A percentile compares a stretch with the other conserved stretches of the same genome.
These are phyloP conservation scores for Crocallis elinguaria DNA, from an alignment of 2,888 invertebrate species.

Conservation along the genomic window DNA sequence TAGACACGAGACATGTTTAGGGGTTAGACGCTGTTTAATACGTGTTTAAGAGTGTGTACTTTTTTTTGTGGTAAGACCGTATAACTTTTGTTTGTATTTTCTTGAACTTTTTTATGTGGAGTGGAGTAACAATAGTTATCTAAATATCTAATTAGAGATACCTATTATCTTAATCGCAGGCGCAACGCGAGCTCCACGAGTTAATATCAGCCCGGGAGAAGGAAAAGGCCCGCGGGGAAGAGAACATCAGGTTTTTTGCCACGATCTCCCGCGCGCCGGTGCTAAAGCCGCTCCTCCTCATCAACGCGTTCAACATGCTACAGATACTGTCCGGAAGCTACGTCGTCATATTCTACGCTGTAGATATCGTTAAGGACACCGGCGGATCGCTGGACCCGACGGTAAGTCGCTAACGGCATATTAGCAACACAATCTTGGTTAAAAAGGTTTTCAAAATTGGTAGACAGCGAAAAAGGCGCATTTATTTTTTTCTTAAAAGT, in stretches of 20 bases:
- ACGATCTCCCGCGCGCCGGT: conserved; percentile 85
- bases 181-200: conserved; percentile 86
- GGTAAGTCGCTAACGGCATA: conserved; percentile 47
- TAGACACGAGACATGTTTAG: no score
- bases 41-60: no score
- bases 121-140: background rate
- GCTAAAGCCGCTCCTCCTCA: conserved; percentile 89
- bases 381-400: conserved; percentile 75
- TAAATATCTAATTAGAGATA: background rate
- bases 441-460: no score
- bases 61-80: no score
- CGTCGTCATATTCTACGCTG: conserved; percentile 91
- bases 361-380: conserved; percentile 87
- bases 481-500: no score
- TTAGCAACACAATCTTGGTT: no score
- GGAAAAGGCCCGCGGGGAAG: conserved; percentile 80
- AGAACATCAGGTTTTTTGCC: conserved; percentile 79
- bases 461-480: no score
- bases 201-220: conserved; percentile 85
- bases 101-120: no score
- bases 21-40: no score
- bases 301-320: conserved; percentile 89
- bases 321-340: conserved; percentile 91
- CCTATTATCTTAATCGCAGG: conserved; percentile 64
- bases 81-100: no score